Evolutionary conservation across 1,140 invertebrate species (phyloP), one percentile per base, ranked within the genome.

Genomic region (Cheumatopsyche charites): DNA sequence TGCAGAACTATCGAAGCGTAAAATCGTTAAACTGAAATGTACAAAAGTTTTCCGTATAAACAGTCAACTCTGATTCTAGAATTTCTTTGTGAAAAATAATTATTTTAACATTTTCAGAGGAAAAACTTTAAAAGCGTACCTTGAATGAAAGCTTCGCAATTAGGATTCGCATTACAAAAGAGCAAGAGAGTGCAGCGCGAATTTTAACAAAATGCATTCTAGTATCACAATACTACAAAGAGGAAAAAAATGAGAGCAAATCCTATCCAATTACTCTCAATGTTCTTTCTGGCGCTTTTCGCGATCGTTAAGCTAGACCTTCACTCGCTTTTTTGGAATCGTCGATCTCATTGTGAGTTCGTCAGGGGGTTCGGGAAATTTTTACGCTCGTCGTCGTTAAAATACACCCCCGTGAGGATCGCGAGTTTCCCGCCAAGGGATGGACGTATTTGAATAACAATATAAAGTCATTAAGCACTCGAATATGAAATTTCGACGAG

Each of bases 381-480:
- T 58, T 25, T 58, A 58, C 25, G n/a, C n/a, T 11, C 55, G 19
- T 1, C 55, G 12, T 58, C 55, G 55, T 58, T 58, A 58, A 58
- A 58, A 26, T 13, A 26, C 11, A 58, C 55, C 55, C 55, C n/a
- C 2, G 13, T 9, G 49, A 52, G 19, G n/a, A 52, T 52, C 41
- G 43, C 13, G 43, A n/a, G 13, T 58, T 21, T 58, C 23, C 29
- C 29, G 29, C 25, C 12, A 58, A 58, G 55, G 55, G 55, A 58
- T 58, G 63, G 41, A 1, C 15, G 19, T 47, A 66, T 66, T 66
- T 66, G 63, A 66, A 66, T 66, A 66, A 66, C 63, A 66, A 66
- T 66, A 47, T 66, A 66, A 66, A 66, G 43, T 66, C 63, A 66
- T 66, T 66, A 66, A 66, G 63, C 63, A 66, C 63, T 66, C 41